Evolutionary conservation across 2,888 invertebrate species (phyloP).

Genomic region (Drosophila subsilvestris): DNA sequence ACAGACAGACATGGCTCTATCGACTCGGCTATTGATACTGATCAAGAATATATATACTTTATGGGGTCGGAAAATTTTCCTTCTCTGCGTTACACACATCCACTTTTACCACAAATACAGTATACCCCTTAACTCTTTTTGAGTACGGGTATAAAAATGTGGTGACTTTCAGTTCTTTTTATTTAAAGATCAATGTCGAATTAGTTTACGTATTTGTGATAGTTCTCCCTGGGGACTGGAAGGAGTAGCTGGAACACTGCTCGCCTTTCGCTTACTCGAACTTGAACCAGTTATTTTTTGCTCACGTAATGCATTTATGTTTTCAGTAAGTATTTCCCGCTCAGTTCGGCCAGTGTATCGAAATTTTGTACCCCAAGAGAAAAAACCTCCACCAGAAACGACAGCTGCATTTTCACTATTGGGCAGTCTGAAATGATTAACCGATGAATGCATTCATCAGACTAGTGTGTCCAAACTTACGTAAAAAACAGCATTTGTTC

Average conservation of each 20-base stretch:
- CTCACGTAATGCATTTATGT: slow-evolving; percentile 87
- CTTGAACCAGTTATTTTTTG: slow-evolving; percentile 87
- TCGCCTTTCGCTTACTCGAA: slow-evolving; percentile 89
- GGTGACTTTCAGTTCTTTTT: slow-evolving; percentile 21
- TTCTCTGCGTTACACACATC: no score
- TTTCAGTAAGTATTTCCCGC: slow-evolving; percentile 94
- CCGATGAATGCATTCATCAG: background rate
- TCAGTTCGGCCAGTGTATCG: slow-evolving; percentile 96
- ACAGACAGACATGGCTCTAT: no score
- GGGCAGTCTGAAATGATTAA: slow-evolving; percentile 87
- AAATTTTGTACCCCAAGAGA: slow-evolving; percentile 97
- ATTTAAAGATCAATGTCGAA: background rate
- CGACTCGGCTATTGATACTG: no score
- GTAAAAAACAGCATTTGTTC: slow-evolving; percentile 99
- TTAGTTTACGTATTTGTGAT: slow-evolving; percentile 85
- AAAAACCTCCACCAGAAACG: slow-evolving; percentile 95
- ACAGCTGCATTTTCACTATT: slow-evolving; percentile 95
- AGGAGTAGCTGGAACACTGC: slow-evolving; percentile 94
- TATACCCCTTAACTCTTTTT: no score
- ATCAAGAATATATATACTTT: no score
- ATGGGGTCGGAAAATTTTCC: no score
- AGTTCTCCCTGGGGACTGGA: slow-evolving; percentile 89
- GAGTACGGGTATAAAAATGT: no score
- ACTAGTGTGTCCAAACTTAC: slow-evolving; percentile 86
- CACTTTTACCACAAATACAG: no score